Percentiles rank a stretch among this genome's conserved stretches.
Evolutionary conservation across 2,888 invertebrate genomes (phyloP).

Genomic region (Clanis bilineata): DNA sequence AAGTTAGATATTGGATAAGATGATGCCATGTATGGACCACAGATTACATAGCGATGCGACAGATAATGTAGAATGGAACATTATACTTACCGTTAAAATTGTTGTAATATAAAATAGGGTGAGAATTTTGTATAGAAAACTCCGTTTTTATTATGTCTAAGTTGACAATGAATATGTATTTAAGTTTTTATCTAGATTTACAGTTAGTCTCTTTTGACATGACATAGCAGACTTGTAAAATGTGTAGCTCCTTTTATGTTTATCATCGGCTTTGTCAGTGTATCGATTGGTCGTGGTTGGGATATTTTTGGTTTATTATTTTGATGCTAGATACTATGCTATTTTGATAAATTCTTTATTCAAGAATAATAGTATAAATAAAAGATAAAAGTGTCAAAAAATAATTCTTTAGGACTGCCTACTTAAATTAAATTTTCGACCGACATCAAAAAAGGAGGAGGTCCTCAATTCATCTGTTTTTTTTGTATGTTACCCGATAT

Average conservation of each 20-base stretch:
- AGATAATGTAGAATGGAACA: slow-evolving; percentile 18
- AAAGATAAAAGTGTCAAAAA: too few relatives aligned
- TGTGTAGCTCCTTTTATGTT: neutral
- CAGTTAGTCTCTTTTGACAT: neutral
- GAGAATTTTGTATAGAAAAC: slow-evolving; percentile 23
- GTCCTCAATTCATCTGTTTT: too few relatives aligned
- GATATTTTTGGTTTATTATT: too few relatives aligned
- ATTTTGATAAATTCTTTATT: too few relatives aligned
- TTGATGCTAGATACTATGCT: too few relatives aligned
- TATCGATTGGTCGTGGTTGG: neutral
- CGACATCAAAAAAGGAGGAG: too few relatives aligned
- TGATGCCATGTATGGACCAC: neutral
- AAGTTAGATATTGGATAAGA: neutral
- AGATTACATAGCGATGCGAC: slow-evolving; percentile 12
- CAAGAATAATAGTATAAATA: too few relatives aligned
- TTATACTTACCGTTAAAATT: slow-evolving; percentile 32
- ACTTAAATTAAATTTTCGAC: too few relatives aligned
- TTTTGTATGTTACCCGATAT: too few relatives aligned
- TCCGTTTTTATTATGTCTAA: neutral
- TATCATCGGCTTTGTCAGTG: neutral
- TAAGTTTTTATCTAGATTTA: slow-evolving; percentile 10
- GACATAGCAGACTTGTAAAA: neutral
- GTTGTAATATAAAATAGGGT: slow-evolving; percentile 26
- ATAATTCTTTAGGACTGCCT: too few relatives aligned
- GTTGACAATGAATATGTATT: slow-evolving; percentile 12